These are phyloP conservation scores for Neomorphus geoffroyi DNA, from an alignment of 2,797 vertebrate species.

Conservation along the genomic window DNA sequence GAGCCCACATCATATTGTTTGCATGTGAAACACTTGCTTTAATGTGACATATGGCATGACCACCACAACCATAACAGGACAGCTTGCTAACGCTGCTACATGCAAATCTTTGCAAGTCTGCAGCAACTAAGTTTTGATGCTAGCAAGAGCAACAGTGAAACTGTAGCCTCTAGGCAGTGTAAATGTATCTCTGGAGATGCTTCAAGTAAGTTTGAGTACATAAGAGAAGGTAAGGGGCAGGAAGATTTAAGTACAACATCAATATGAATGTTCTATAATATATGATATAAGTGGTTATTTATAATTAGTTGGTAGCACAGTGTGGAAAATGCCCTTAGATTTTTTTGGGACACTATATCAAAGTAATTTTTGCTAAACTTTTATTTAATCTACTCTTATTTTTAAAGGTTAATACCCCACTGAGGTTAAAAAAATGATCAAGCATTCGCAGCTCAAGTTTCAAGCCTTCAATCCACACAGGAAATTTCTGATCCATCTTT, in stretches of 20 bases:
- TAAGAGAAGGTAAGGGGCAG: neutral
- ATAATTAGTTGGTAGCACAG: neutral
- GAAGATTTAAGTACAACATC: neutral
- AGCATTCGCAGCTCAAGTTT: neutral
- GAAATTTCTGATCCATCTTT: neutral
- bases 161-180: neutral
- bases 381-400: neutral
- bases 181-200: neutral
- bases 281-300: neutral
- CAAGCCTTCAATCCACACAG: neutral
- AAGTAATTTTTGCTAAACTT: neutral
- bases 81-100: neutral
- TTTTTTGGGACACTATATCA: neutral
- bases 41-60: accelerated
- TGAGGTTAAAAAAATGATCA: neutral
- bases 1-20: neutral
- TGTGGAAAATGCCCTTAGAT: neutral
- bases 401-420: neutral
- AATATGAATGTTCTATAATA: neutral
- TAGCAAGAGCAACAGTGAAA: neutral
- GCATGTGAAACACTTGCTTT: neutral
- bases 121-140: neutral
- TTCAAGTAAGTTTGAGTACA: neutral
- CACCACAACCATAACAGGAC: neutral
- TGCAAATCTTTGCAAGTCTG: neutral